Evolutionary conservation across 53 echinoderm and acorn worm genomes (phyloP).

Genomic region (Paracentrotus lividus): DNA sequence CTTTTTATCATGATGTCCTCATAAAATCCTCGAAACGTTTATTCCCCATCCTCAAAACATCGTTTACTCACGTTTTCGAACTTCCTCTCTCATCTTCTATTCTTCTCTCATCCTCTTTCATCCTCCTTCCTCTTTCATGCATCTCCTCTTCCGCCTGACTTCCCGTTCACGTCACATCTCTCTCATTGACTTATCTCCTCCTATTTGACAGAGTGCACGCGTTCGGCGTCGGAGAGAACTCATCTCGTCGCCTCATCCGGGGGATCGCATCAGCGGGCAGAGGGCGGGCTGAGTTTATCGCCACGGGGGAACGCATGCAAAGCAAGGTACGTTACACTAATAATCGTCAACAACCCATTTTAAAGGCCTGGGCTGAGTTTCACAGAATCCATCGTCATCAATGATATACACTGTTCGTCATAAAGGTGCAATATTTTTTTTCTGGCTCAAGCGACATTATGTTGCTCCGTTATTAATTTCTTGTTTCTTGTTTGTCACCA

Average conservation of each 20-base stretch:
- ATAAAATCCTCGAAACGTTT: neutral
- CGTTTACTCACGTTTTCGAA: neutral
- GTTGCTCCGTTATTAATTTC: too few species aligned
- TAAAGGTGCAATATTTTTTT: too few species aligned
- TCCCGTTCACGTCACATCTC: constrained; percentile 2
- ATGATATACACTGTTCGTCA: too few species aligned
- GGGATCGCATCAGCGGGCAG: constrained; percentile 95
- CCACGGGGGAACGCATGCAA: constrained; percentile 95
- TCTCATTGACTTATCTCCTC: constrained; percentile 22
- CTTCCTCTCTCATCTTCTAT: too few species aligned
- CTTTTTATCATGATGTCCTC: neutral
- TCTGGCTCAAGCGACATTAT: too few species aligned
- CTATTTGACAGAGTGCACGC: constrained; percentile 87
- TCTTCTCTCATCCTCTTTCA: neutral
- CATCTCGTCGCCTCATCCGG: constrained; percentile 84
- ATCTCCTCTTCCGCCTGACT: neutral
- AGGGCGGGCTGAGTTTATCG: constrained; percentile 93
- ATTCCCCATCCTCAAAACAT: neutral
- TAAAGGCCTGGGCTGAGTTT: neutral
- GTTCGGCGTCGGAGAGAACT: constrained; percentile 94
- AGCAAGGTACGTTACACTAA: constrained; percentile 81
- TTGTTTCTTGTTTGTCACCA: too few species aligned
- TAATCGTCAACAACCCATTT: neutral
- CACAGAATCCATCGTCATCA: too few species aligned
- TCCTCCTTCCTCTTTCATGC: neutral